Percentiles rank a stretch among this genome's conserved stretches.
These are phyloP conservation scores for Euproctis similis DNA, from an alignment of 2,888 invertebrate genomes.

Conservation along the genomic window DNA sequence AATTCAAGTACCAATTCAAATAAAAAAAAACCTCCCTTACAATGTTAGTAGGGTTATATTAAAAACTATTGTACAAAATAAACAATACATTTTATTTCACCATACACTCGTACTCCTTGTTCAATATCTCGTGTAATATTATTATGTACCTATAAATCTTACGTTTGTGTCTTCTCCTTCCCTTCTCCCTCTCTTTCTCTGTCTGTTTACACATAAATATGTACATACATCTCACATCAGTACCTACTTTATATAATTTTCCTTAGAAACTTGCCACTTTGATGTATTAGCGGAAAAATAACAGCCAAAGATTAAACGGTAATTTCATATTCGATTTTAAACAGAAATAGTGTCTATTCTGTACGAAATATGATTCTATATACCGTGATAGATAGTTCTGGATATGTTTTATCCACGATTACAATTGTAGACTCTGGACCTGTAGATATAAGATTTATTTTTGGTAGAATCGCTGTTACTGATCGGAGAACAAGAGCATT, in stretches of 20 bases:
- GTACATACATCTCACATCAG: slow-evolving; percentile 23
- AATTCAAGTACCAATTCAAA: too few species aligned
- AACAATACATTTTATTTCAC: too few species aligned
- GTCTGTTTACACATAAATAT: slow-evolving; percentile 3
- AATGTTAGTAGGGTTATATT: too few species aligned
- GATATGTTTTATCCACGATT: background rate
- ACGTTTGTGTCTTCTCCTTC: slow-evolving; percentile 6
- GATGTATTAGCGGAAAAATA: slow-evolving; percentile 66
- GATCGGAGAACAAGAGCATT: slow-evolving; percentile 50
- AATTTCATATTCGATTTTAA: slow-evolving; percentile 25
- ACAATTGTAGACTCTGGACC: slow-evolving; percentile 10
- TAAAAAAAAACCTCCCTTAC: too few species aligned
- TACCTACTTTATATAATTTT: slow-evolving; percentile 63
- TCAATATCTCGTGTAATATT: slow-evolving; percentile 15
- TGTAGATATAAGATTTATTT: slow-evolving; percentile 10
- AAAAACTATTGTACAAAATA: too few species aligned
- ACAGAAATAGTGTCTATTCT: slow-evolving; percentile 15
- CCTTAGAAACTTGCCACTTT: slow-evolving; percentile 54
- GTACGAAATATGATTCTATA: slow-evolving; percentile 13
- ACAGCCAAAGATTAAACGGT: slow-evolving; percentile 52
- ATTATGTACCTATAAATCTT: slow-evolving; percentile 17
- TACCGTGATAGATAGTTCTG: slow-evolving; percentile 4
- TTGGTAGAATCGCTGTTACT: slow-evolving; percentile 5
- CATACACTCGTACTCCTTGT: too few species aligned
- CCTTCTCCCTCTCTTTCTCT: too few species aligned